Evolutionary conservation across 1,140 invertebrate genomes (phyloP).

Genomic region (Papilio xuthus): DNA sequence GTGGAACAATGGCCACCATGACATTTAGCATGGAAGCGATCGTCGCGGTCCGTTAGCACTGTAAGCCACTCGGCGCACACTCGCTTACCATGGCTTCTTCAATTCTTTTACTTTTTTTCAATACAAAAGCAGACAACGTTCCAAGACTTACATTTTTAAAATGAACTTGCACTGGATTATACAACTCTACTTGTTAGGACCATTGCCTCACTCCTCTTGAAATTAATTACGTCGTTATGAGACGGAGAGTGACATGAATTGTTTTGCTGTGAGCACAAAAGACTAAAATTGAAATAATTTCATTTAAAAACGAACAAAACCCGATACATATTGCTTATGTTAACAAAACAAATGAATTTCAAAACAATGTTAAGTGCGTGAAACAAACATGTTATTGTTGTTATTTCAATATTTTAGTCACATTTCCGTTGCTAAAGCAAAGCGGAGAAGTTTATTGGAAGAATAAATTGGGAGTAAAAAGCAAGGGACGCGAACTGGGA

Average conservation of each 20-base stretch:
- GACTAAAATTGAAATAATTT: too few species aligned
- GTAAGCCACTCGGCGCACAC: constrained; percentile 66
- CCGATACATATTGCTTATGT: not conserved
- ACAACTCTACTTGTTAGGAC: not conserved
- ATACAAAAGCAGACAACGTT: constrained; percentile 11
- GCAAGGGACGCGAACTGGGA: constrained; percentile 59
- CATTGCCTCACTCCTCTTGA: too few species aligned
- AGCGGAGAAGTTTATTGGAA: constrained; percentile 70
- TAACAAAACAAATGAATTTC: not conserved
- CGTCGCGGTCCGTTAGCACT: constrained; percentile 75
- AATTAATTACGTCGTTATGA: too few species aligned
- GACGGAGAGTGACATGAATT: too few species aligned
- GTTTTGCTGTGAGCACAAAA: too few species aligned
- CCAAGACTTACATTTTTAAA: not conserved
- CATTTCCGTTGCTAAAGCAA: constrained; percentile 61
- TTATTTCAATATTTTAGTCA: constrained; percentile 68
- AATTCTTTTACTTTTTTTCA: constrained; percentile 25
- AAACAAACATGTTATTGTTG: constrained; percentile 31
- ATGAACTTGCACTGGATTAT: constrained; percentile 1
- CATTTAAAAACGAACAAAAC: too few species aligned
- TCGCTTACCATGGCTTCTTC: constrained; percentile 51
- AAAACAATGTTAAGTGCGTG: not conserved
- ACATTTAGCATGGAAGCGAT: constrained; percentile 80
- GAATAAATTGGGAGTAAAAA: constrained; percentile 72
- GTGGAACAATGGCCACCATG: constrained; percentile 78